Evolutionary conservation across 92 coral and sea anemone species (phyloP), one percentile per base, ranked within the genome.

Genomic region (Actinostola sp.): DNA sequence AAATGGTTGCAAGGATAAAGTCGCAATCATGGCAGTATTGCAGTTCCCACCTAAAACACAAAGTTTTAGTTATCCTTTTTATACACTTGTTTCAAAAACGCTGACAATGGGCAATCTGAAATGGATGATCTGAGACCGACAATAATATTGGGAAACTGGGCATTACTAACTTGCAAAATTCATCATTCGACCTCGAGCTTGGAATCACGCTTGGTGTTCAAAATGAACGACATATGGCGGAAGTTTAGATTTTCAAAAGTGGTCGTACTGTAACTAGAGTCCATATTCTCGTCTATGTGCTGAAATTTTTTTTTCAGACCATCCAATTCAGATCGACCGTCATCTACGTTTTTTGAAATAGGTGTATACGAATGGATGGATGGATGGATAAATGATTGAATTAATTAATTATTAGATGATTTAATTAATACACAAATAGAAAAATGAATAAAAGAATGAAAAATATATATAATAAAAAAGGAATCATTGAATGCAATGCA

Each of bases 21-120:
- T 68, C 0, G 84, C 88, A 57, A 86, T 86, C 92, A 86, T 77
- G 0, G 77, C 73, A n/a, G 92, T 78, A 28, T 70, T 76, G 77
- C 92, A 65, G 58, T 86, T 86, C 8, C 92, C 92, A 13, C 92
- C 92, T 86, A 66, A 28, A 19, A 65, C 25, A 0, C 6, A 49
- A 16, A 63, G 23, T 50, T 36, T 36, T 4, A 36, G 4, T 36
- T 36, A 11, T 36, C 11, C 11, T 36, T n/a, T n/a, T n/a, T n/a
- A n/a, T n/a, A n/a, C n/a, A n/a, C n/a, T n/a, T n/a, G n/a, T n/a
- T n/a, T n/a, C n/a, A n/a, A n/a, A n/a, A n/a, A n/a, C n/a, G n/a
- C n/a, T n/a, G n/a, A 36, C 42, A 36, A 36, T 36, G 11, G 11
- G n/a, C n/a, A n/a, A n/a, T n/a, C n/a, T 10, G 61, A 54, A n/a